A percentile compares a stretch with the other conserved stretches of the same genome.
phyloP scores from a whole-genome alignment of 1,140 invertebrate genomes.

The Anoplophora glabripennis region DNA sequence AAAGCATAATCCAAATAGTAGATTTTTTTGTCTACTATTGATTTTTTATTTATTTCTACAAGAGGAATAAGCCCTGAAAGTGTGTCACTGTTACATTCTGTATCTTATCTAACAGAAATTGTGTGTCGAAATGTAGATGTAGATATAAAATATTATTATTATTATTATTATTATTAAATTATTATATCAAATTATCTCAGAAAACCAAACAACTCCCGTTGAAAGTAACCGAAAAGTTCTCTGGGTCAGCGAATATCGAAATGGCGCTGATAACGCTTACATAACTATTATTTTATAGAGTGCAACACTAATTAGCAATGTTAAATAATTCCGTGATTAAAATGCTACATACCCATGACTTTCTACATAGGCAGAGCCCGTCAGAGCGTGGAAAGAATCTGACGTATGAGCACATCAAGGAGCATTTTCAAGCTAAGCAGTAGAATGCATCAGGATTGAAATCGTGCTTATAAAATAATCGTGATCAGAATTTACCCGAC shows the following conservation, averaged over 20 bases:
- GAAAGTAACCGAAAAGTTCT: background rate
- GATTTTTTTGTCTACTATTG: no score
- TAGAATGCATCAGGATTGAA: slow-evolving; percentile 2
- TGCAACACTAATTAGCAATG: background rate
- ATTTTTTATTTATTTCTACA: no score
- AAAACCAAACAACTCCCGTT: no score
- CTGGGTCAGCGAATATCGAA: background rate
- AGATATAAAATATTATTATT: no score
- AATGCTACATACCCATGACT: slow-evolving; percentile 1
- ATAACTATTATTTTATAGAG: slow-evolving; percentile 1
- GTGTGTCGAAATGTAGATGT: no score
- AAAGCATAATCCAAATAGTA: no score
- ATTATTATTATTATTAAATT: no score
- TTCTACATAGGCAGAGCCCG: background rate
- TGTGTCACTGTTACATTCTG: no score
- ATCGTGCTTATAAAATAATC: background rate
- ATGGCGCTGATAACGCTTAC: background rate
- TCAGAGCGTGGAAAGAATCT: background rate
- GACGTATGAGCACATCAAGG: background rate
- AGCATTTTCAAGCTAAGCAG: background rate
- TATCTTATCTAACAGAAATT: no score
- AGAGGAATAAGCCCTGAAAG: no score
- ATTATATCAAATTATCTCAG: no score
- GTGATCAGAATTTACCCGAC: background rate
- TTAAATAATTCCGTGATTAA: background rate